Conservation (phyloP, 2,113 vertebrate genomes). For the Emberiza fucata region DNA sequence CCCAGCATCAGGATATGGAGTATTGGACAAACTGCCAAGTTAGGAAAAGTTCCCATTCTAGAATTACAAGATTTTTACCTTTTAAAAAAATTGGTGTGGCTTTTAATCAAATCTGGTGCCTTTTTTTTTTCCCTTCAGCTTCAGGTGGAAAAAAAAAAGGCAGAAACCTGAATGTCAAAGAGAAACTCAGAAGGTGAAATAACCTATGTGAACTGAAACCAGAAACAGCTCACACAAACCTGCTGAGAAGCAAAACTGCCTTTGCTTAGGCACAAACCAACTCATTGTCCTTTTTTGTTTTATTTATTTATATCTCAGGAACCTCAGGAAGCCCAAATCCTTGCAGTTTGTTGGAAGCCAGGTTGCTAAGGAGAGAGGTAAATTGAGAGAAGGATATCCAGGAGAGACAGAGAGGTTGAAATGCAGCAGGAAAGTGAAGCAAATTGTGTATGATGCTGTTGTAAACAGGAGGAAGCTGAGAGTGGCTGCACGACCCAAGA, state of each 20-base stretch:
- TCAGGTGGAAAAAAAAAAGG: conserved; percentile 56
- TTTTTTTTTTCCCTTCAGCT: not conserved
- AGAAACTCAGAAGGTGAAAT: conserved; percentile 61
- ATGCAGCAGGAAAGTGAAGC: not conserved
- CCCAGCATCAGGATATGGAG: not conserved
- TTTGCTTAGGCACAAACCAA: conserved; percentile 2
- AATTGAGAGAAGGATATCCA: not conserved
- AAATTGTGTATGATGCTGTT: not conserved
- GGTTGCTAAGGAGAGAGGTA: not conserved
- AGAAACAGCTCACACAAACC: conserved; percentile 66
- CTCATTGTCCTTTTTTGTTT: not conserved
- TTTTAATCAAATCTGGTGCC: not conserved
- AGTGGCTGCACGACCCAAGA: not conserved
- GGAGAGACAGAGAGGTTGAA: not conserved
- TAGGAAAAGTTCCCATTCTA: not conserved
- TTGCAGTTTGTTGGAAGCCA: not conserved
- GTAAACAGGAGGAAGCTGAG: conserved; percentile 7
- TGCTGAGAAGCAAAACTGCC: conserved; percentile 53
- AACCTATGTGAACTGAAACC: conserved; percentile 68
- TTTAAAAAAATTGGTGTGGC: not conserved
- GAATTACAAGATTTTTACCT: not conserved
- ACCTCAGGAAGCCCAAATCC: not conserved
- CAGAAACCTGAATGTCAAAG: conserved; percentile 64
- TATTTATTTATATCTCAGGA: not conserved
- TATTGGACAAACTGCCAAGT: not conserved